These are phyloP conservation scores for Fistularia commersonii DNA, from an alignment of 2,797 vertebrate species.

Conservation along the genomic window DNA sequence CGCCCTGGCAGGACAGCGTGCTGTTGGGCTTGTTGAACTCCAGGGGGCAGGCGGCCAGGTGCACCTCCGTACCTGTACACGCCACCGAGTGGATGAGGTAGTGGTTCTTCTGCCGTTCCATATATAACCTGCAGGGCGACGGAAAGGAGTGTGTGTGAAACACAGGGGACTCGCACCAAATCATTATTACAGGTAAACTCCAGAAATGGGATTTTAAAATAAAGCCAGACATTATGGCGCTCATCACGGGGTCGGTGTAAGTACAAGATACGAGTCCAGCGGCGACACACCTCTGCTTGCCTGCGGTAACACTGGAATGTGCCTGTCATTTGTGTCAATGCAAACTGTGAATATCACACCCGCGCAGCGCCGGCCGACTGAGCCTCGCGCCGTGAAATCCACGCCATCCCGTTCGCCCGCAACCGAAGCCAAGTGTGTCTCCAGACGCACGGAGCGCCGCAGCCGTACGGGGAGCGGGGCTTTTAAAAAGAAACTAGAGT, in stretches of 20 bases:
- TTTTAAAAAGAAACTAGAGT: too few species aligned
- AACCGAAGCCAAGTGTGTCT: too few species aligned
- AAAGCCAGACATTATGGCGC: too few species aligned
- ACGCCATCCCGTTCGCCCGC: too few species aligned
- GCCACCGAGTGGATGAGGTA: conserved; percentile 86
- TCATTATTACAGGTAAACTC: not conserved
- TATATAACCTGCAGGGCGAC: conserved; percentile 76
- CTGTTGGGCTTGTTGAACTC: conserved; percentile 84
- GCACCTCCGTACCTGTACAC: conserved; percentile 85
- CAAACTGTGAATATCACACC: not conserved
- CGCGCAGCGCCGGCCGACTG: too few species aligned
- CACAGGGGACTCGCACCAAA: too few species aligned
- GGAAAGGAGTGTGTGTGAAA: too few species aligned
- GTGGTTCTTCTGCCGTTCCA: conserved; percentile 80
- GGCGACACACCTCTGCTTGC: not conserved
- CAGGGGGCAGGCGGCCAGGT: conserved; percentile 87
- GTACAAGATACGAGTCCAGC: not conserved
- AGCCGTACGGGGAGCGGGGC: too few species aligned
- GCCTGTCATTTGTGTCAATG: not conserved
- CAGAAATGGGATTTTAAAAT: not conserved
- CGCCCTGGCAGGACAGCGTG: conserved; percentile 73
- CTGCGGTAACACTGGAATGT: not conserved
- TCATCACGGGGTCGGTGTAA: not conserved
- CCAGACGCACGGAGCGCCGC: too few species aligned
- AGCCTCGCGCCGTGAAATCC: too few species aligned